phyloP scores from a whole-genome alignment of 2,797 vertebrate species.

The Discoglossus pictus region DNA sequence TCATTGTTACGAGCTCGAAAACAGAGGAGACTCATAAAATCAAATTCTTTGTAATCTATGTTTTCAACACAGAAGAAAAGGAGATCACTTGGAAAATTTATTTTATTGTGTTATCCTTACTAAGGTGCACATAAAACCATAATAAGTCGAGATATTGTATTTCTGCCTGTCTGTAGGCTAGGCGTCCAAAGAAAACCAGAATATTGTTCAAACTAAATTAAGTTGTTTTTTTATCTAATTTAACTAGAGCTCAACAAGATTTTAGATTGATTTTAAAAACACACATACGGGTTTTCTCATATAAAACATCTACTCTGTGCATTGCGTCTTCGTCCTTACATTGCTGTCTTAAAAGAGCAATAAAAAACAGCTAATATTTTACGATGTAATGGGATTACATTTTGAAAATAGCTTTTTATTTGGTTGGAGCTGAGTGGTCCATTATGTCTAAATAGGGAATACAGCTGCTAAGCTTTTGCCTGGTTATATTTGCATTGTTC shows the following conservation, averaged over 20 bases:
- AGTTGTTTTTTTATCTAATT: slow-evolving; percentile 74
- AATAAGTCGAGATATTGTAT: slow-evolving; percentile 65
- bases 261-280: slow-evolving; percentile 68
- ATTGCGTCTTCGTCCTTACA: slow-evolving; percentile 59
- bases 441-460: slow-evolving; percentile 26
- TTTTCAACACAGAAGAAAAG: slow-evolving; percentile 48
- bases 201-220: slow-evolving; percentile 70
- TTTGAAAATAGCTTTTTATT: slow-evolving; percentile 54
- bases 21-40: slow-evolving; percentile 47
- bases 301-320: slow-evolving; percentile 61
- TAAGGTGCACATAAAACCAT: slow-evolving; percentile 57
- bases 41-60: slow-evolving; percentile 52
- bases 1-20: slow-evolving; percentile 43
- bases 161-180: slow-evolving; percentile 62
- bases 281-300: slow-evolving; percentile 52
- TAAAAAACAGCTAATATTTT: slow-evolving; percentile 66
- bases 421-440: slow-evolving; percentile 52
- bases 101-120: slow-evolving; percentile 53
- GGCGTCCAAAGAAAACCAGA: slow-evolving; percentile 55
- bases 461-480: slow-evolving; percentile 38
- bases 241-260: slow-evolving; percentile 66
- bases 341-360: slow-evolving; percentile 63
- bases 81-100: slow-evolving; percentile 56
- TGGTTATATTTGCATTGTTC: slow-evolving; percentile 54
- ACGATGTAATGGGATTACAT: slow-evolving; percentile 50